Base-by-base conservation (phyloP, 2,797 vertebrate species). In the Aldrovandia affinis region DNA sequence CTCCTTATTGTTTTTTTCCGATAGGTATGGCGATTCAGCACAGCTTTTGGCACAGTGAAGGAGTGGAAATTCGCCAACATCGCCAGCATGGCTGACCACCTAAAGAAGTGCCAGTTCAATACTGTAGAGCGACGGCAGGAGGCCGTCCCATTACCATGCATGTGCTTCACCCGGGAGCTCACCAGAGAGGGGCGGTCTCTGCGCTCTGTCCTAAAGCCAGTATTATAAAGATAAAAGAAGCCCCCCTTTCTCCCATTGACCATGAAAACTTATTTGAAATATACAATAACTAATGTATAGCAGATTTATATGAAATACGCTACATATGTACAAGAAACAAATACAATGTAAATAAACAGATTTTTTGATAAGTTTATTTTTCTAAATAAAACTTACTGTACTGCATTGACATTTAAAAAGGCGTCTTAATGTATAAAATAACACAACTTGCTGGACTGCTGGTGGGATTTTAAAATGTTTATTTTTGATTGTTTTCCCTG, bases 21-120 rank as follows among this genome's bases (percentile, higher is more conserved):
- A 75, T 90, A 99, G 98, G 98, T 99, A 22, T 99, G 98, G 98
- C 93, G 97, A 78, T 99, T 99, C 96, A 99, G 98, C 92, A 99
- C 98, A 18, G 98, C 98, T 4, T 99, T 99, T 79, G 97, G 97
- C 89, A 98, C 98, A 2, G 98, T 99, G 87, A 97, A 97, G 0
- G 97, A 99, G 86, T 99, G 98, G 98, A 99, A 98, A 89, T 99
- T 99, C 91, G 97, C 98, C 79, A 97, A 99, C 94, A 97, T 98
- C 84, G 91, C 97, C 88, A 99, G 98, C 95, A 99, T 99, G 98
- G 98, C 98, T 36, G 98, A 99, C 92, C 98, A 99, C 92, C 94
- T 99, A 92, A 99, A 99, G 95, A 97, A 96, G 86, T 99, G 98
- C 93, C 97, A 95, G 93, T 99, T 97, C 92, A 99, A 99, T 83